Conservation (phyloP, 1,140 invertebrate species). For the Caenorhabditis elegans region DNA sequence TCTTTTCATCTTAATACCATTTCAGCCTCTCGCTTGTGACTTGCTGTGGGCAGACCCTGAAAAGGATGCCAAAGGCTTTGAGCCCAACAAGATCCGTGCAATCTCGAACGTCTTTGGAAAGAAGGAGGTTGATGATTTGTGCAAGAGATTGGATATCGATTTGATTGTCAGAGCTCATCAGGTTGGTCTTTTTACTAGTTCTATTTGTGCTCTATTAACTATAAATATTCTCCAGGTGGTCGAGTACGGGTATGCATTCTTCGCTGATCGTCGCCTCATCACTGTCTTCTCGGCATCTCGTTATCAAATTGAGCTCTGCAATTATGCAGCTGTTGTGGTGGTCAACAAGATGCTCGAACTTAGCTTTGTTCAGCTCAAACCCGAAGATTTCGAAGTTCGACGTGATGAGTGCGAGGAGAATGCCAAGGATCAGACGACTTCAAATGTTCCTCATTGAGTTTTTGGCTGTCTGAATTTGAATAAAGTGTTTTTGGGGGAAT, state of each 20-base stretch:
- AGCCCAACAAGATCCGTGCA: conserved; percentile 75
- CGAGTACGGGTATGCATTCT: conserved; percentile 72
- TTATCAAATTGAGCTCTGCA: conserved; percentile 53
- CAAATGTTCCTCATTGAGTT: too few relatives aligned
- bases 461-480: too few relatives aligned
- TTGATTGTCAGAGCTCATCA: conserved; percentile 56
- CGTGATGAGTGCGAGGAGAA: too few relatives aligned
- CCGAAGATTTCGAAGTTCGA: too few relatives aligned
- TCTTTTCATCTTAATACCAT: too few relatives aligned
- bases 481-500: too few relatives aligned
- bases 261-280: conserved; percentile 54
- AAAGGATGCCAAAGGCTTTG: conserved; percentile 47
- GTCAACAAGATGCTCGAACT: conserved; percentile 46
- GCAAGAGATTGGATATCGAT: conserved; percentile 55
- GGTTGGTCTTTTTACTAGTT: too few relatives aligned
- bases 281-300: conserved; percentile 53
- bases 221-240: conserved; percentile 67
- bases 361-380: conserved; percentile 52
- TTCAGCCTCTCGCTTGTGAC: conserved; percentile 45
- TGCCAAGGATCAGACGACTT: too few relatives aligned
- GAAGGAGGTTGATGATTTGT: conserved; percentile 51
- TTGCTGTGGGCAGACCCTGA: conserved; percentile 58
- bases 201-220: too few relatives aligned
- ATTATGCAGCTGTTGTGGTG: conserved; percentile 53
- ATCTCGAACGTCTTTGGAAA: conserved; percentile 57